Evolutionary conservation across 2,888 invertebrate genomes (phyloP), one percentile per base, ranked within the genome.

Genomic region (Schizaphis graminum): DNA sequence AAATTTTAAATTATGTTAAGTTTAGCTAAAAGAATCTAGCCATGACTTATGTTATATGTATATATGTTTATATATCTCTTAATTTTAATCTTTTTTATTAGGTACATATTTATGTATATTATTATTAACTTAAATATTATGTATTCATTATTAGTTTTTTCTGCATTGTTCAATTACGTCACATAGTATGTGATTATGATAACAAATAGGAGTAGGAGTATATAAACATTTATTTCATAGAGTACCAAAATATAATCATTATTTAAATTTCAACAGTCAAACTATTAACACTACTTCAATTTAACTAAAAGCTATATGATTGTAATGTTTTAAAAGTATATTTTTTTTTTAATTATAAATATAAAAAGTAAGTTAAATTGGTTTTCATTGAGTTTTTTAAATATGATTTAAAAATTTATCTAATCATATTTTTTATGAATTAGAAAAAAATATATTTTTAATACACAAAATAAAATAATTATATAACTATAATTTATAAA

Each of bases 111-210:
- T 86, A 13, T 53, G 0, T 67, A 13, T 49, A 92, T 61, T n/a
- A 13, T 49, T 92, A 61, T 35, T 92, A 61, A 61, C 13, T 86
- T 92, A 49, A 88, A 77, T 92, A 92, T 88, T 77, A 88, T 88
- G 44, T 88, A 67, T 53, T 88, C 67, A 86, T 49, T 67, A 87
- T 49, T 87, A 47, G 26, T 57, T 61, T 47, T 57, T 87, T 87
- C n/a, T 67, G 67, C 67, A 67, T 92, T 67, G 53, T 88, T 28
- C 88, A 10, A 1, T 44, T 67, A 92, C 86, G 49, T 67, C 53
- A 88, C 56, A 53, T 35, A 35, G 26, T 90, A 47, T 49, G n/a
- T 92, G 57, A 13, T 57, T 92, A n/a, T 87, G 87, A 92, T 92
- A 61, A 88, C 4, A 26, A 53, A 26, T n/a, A 35, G 26, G 77